Percentiles rank a stretch among this genome's conserved stretches.
Evolutionary conservation across 2,888 invertebrate species (phyloP).

Genomic region (Synergus umbraculus): DNA sequence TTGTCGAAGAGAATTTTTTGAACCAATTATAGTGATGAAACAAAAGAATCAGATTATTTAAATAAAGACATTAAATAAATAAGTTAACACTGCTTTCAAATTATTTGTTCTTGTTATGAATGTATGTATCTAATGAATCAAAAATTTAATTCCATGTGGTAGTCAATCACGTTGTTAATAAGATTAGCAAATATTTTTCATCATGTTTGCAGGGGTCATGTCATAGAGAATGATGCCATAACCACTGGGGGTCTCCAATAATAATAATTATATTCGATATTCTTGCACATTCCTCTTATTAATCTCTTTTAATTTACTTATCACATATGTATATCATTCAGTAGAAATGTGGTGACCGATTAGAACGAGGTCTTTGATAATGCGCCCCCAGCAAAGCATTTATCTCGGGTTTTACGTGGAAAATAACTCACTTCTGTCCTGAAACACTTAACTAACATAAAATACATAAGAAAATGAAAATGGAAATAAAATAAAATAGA

Average conservation of each 20-base stretch:
- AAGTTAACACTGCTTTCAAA: too few relatives aligned
- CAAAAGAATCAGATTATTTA: too few relatives aligned
- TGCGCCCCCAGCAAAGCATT: conserved; percentile 30
- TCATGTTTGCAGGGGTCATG: conserved; percentile 5
- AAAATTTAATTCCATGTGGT: background rate
- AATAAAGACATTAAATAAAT: too few relatives aligned
- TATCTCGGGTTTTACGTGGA: conserved; percentile 24
- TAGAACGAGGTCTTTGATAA: conserved; percentile 18
- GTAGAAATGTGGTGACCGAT: conserved; percentile 8
- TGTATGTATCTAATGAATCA: too few relatives aligned
- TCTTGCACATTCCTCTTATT: background rate
- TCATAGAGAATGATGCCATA: conserved; percentile 5
- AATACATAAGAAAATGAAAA: background rate
- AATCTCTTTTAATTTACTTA: background rate
- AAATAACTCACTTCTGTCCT: conserved; percentile 16
- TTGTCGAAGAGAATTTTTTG: background rate
- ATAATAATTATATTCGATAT: conserved; percentile 36
- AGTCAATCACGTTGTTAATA: background rate
- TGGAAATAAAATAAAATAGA: too few relatives aligned
- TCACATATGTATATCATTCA: background rate
- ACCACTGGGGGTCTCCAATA: conserved; percentile 22
- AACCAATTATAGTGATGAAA: too few relatives aligned
- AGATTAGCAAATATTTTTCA: conserved; percentile 5
- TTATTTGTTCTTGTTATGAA: too few relatives aligned
- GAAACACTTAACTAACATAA: background rate